These are phyloP conservation scores for Apis laboriosa DNA, from an alignment of 1,140 invertebrate species.

Conservation along the genomic window DNA sequence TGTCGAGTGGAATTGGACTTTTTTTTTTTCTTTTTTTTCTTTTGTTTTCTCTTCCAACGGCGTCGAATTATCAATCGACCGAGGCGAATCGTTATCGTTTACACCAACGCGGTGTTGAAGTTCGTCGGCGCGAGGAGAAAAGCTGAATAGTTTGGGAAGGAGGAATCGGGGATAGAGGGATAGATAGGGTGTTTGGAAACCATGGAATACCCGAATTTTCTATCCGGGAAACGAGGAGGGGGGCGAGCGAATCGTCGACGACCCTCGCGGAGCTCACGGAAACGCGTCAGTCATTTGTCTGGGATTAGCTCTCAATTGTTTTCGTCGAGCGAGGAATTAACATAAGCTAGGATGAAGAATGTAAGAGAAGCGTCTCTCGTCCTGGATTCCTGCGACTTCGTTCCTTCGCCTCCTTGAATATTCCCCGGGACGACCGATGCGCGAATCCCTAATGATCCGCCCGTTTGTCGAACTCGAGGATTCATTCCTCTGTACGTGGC, in stretches of 20 bases:
- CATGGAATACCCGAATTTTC: conserved; percentile 55
- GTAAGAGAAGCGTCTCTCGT: conserved; percentile 70
- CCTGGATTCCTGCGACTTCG: conserved; percentile 59
- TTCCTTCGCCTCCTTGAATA: conserved; percentile 58
- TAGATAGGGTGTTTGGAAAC: conserved; percentile 42
- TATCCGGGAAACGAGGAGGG: conserved; percentile 15
- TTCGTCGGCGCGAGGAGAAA: background rate
- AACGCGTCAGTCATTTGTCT: conserved; percentile 79
- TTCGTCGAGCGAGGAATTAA: conserved; percentile 77
- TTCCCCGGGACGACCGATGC: conserved; percentile 58
- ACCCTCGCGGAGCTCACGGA: conserved; percentile 50
- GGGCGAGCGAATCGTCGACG: conserved; percentile 21
- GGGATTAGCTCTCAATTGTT: conserved; percentile 80
- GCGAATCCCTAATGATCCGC: conserved; percentile 64
- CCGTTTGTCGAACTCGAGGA: conserved; percentile 54
- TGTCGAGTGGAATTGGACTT: too few species aligned
- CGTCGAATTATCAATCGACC: too few species aligned
- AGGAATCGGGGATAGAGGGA: background rate
- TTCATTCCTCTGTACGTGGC: conserved; percentile 43
- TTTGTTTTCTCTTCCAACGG: too few species aligned
- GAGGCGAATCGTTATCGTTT: too few species aligned
- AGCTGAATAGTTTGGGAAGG: background rate
- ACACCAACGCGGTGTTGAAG: background rate
- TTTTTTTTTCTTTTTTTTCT: too few species aligned
- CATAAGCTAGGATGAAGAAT: conserved; percentile 81